Base-by-base conservation (phyloP, 2,888 invertebrate genomes). In the Platypus cylindrus region DNA sequence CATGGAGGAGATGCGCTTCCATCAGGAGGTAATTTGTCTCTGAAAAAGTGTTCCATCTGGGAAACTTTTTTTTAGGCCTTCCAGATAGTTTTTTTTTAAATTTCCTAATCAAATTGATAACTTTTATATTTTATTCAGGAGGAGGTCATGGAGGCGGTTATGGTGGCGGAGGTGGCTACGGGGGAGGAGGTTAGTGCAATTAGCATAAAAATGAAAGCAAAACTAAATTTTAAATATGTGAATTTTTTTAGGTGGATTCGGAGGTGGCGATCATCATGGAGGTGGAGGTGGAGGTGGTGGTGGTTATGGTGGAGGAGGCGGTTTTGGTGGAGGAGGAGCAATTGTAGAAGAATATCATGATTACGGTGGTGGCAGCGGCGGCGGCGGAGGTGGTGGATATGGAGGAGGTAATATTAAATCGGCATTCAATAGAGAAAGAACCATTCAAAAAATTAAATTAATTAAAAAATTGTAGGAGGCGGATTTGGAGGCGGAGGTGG, bases 1-100 rank as follows among this genome's bases (percentile, higher is more conserved):
- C 37, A 40, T n/a, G 40, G 40, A 25, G 40, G 40, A 5, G 40
- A 40, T 30, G 33, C 40, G 13, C 20, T 40, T 7, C 40, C 40
- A n/a, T 34, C 31, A 30, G 39, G 39, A 14, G n/a, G n/a, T n/a
- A n/a, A n/a, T n/a, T n/a, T n/a, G n/a, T n/a, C n/a, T n/a, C n/a
- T n/a, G n/a, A n/a, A n/a, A n/a, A n/a, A n/a, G n/a, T n/a, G n/a
- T n/a, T n/a, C n/a, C n/a, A n/a, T n/a, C n/a, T n/a, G n/a, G n/a
- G n/a, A n/a, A n/a, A n/a, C n/a, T n/a, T n/a, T n/a, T n/a, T n/a
- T n/a, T n/a, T n/a, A n/a, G n/a, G n/a, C n/a, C n/a, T n/a, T n/a
- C n/a, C n/a, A n/a, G n/a, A n/a, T n/a, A n/a, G n/a, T n/a, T n/a
- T n/a, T n/a, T n/a, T n/a, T n/a, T n/a, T n/a, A n/a, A n/a, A n/a